Conservation (phyloP, 2,113 vertebrate species). For the Willisornis vidua region DNA sequence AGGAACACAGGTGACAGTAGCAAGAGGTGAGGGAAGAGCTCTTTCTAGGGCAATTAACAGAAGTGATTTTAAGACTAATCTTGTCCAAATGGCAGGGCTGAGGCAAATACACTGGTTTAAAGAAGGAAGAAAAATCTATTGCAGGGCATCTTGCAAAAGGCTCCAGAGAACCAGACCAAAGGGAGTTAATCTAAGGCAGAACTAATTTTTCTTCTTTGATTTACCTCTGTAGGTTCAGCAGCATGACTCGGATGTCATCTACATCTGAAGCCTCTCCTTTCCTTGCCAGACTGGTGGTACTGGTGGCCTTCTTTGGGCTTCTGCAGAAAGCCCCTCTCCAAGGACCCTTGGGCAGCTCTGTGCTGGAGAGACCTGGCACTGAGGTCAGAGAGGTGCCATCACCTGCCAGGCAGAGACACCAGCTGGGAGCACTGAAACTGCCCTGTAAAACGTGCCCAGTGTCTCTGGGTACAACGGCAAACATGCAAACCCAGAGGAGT, state of each 20-base stretch:
- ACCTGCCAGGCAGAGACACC: not conserved
- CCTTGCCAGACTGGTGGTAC: not conserved
- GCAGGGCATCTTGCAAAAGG: not conserved
- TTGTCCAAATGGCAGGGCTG: not conserved
- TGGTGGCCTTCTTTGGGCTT: not conserved
- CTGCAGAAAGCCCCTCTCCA: not conserved
- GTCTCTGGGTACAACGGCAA: not conserved
- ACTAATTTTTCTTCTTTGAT: not conserved
- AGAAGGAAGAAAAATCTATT: not conserved
- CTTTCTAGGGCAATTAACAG: not conserved
- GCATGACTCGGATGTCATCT: slow-evolving; percentile 69
- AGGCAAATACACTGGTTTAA: not conserved
- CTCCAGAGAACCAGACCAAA: not conserved
- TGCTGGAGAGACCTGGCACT: not conserved
- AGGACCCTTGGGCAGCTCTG: not conserved
- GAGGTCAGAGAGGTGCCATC: not conserved
- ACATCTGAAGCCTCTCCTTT: slow-evolving; percentile 50
- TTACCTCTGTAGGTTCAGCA: slow-evolving; percentile 63
- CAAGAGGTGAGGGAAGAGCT: not conserved
- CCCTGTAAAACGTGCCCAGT: not conserved
- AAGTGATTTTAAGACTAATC: not conserved
- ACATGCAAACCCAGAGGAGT: not conserved
- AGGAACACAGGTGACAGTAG: not conserved
- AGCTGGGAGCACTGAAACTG: not conserved
- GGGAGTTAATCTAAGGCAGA: not conserved